Evolutionary conservation across 2,113 vertebrate species (phyloP), one percentile per base, ranked within the genome.

Genomic region (Geococcyx californianus): DNA sequence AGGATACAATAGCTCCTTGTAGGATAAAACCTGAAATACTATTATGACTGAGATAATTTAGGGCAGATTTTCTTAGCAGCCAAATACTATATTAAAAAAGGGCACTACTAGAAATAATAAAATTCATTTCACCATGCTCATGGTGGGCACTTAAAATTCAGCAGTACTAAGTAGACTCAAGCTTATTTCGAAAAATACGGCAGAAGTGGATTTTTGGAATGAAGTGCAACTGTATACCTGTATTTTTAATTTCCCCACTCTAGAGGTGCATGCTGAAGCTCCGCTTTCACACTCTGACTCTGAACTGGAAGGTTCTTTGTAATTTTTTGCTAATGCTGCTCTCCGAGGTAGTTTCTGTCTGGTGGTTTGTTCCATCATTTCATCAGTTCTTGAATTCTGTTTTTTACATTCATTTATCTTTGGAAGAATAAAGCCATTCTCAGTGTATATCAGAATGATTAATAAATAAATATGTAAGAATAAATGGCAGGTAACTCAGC

Each of bases 241-340:
- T 49, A 8, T 24, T 91, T 82, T 96, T 29, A 87, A 52, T 55
- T 91, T 95, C 21, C 95, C 85, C 80, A 94, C 90, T 68, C 69
- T 85, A 56, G 55, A 66, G 36, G 34, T 36, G 34, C 8, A 38
- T 3, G 17, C 3, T 90, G 92, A 52, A 84, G 68, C 45, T 38
- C 94, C 31, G 26, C 73, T 44, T 72, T 98, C 97, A 84, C 64
- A 69, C 49, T 98, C 98, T 17, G 62, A 96, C 78, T 97, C 98
- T 75, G 98, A 98, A 93, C 95, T 97, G 72, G 99, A 99, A 62
- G 82, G 95, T 34, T 99, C 99, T 96, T 95, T 99, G 93, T 99
- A 99, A 95, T 94, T 98, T 97, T 98, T 99, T 89, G 70, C 60
- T 81, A 97, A 95, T 62, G 97, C 88, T 63, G 96, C 97, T 98